Percentiles rank a stretch among this genome's conserved stretches.
These are phyloP conservation scores for Cyrtonyx montezumae DNA, from an alignment of 2,113 vertebrate genomes.

Conservation along the genomic window DNA sequence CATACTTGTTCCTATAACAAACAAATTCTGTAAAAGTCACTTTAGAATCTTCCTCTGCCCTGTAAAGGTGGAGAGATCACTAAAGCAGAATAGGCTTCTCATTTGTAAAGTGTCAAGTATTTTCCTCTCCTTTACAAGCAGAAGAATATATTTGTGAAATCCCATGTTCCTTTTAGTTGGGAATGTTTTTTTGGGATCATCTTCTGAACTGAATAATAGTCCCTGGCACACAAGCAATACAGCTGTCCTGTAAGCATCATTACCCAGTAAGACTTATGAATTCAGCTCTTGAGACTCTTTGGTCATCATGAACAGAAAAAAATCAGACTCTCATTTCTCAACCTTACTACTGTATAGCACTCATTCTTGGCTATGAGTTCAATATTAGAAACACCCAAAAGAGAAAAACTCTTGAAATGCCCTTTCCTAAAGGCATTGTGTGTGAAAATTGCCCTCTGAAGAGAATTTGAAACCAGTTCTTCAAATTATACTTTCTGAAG, in stretches of 20 bases:
- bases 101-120: background rate
- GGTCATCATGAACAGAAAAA: background rate
- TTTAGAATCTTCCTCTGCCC: background rate
- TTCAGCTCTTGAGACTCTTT: background rate
- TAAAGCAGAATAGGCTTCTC: background rate
- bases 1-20: background rate
- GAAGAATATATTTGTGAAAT: background rate
- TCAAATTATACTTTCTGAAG: background rate
- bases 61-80: background rate
- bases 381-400: background rate
- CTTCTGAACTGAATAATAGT: background rate
- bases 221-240: background rate
- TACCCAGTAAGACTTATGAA: background rate
- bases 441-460: background rate
- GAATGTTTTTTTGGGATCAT: background rate
- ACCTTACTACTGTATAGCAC: background rate
- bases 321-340: background rate
- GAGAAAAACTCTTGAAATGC: background rate
- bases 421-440: background rate
- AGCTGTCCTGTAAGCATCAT: background rate
- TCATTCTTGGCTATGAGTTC: background rate
- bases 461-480: background rate
- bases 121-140: background rate
- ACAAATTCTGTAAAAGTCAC: accelerated
- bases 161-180: background rate